These are phyloP conservation scores for Caenorhabditis drosophilae DNA, from an alignment of 2,888 invertebrate genomes.

Conservation along the genomic window DNA sequence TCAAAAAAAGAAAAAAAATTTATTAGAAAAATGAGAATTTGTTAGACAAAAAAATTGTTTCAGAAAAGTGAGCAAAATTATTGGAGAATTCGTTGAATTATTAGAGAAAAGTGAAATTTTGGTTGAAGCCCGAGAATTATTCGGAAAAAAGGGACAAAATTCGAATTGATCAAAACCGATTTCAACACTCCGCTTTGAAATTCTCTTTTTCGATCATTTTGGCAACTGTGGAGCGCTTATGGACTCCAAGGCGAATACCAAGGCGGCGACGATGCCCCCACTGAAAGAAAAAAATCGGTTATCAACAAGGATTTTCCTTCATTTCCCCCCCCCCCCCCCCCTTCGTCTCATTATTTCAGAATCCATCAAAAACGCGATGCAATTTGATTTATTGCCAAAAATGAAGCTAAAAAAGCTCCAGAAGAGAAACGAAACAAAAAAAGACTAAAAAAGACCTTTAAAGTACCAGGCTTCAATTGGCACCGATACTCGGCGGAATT, in stretches of 20 bases:
- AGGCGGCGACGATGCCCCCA: constrained; percentile 41
- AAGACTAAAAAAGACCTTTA: too few species aligned
- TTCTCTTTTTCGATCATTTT: background rate
- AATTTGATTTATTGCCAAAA: too few species aligned
- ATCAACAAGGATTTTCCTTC: too few species aligned
- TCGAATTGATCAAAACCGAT: too few species aligned
- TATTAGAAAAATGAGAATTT: background rate
- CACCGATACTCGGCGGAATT: too few species aligned
- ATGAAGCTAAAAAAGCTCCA: too few species aligned
- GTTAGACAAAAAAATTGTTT: background rate
- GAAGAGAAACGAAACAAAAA: too few species aligned
- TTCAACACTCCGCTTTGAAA: background rate
- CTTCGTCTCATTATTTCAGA: too few species aligned
- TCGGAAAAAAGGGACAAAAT: background rate
- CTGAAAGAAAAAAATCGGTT: constrained; percentile 38
- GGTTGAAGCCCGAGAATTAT: background rate
- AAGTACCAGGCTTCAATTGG: too few species aligned
- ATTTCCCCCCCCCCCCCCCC: too few species aligned
- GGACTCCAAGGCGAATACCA: constrained; percentile 40
- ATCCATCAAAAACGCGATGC: too few species aligned
- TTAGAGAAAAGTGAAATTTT: constrained; percentile 1
- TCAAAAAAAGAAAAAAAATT: background rate
- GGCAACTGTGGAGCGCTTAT: constrained; percentile 30
- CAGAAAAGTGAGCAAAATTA: background rate
- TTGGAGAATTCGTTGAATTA: background rate